Conservation (phyloP, 2,888 invertebrate species). For the Phasia obesa region DNA sequence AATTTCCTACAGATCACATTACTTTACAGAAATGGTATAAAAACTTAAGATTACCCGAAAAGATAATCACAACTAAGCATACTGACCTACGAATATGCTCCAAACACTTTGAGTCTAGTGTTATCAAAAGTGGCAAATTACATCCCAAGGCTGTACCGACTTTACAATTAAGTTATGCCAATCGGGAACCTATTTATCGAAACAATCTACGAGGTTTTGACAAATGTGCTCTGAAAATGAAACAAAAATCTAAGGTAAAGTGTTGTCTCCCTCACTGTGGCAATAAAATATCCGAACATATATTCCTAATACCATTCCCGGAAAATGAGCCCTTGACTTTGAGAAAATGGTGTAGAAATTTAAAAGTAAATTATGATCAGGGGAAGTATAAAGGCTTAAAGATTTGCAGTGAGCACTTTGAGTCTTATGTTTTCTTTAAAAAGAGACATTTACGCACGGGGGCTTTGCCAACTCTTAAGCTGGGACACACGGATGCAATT, state of each 20-base stretch:
- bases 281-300: slow-evolving; percentile 12
- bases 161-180: slow-evolving; percentile 57
- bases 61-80: background rate
- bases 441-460: slow-evolving; percentile 51
- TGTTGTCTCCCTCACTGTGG: slow-evolving; percentile 55
- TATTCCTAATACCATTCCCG: slow-evolving; percentile 57
- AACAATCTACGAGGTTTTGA: slow-evolving; percentile 42
- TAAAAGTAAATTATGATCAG: slow-evolving; percentile 30
- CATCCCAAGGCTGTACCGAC: slow-evolving; percentile 58
- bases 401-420: slow-evolving; percentile 68
- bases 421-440: slow-evolving; percentile 57
- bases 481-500: slow-evolving; percentile 53
- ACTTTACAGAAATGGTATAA: slow-evolving; percentile 57
- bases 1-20: slow-evolving; percentile 54
- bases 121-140: slow-evolving; percentile 34
- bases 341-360: slow-evolving; percentile 65
- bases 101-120: slow-evolving; percentile 50
- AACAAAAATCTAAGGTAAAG: slow-evolving; percentile 8
- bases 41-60: slow-evolving; percentile 56
- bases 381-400: slow-evolving; percentile 28
- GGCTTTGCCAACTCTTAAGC: slow-evolving; percentile 67
- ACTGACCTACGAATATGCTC: slow-evolving; percentile 45
- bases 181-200: slow-evolving; percentile 49
- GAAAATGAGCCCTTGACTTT: slow-evolving; percentile 1
- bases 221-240: background rate